Percentiles rank a stretch among this genome's conserved stretches.
phyloP scores from a whole-genome alignment of 2,888 invertebrate genomes.

The Empis livida region DNA sequence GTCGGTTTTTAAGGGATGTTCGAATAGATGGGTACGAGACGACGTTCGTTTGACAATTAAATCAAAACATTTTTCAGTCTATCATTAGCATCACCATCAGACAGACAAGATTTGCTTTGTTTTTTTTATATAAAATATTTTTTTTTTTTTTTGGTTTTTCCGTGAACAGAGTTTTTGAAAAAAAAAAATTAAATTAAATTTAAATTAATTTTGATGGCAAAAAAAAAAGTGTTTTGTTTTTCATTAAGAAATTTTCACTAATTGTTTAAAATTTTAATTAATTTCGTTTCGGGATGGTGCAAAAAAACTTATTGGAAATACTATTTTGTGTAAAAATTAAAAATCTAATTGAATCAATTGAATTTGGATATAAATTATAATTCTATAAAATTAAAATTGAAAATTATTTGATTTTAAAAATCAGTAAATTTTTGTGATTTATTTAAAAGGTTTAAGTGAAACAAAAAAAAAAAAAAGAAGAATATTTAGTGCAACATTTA shows the following conservation, averaged over 20 bases:
- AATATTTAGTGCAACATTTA: not conserved
- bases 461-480: not conserved
- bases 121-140: not conserved
- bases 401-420: no score
- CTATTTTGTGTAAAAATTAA: not conserved
- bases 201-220: no score
- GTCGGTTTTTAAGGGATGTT: not conserved
- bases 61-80: constrained; percentile 7
- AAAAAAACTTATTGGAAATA: not conserved
- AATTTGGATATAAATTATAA: not conserved
- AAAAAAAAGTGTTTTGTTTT: no score
- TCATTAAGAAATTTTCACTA: not conserved
- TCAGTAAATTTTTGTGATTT: no score
- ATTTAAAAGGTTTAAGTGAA: no score
- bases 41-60: not conserved
- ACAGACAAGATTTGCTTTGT: constrained; percentile 4
- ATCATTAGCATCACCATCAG: constrained; percentile 6
- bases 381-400: no score
- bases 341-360: no score
- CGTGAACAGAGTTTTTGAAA: no score
- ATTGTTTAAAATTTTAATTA: not conserved
- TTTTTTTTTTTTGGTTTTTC: not conserved
- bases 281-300: not conserved
- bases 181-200: no score
- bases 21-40: not conserved